Evolutionary conservation across 2,797 vertebrate genomes (phyloP), one percentile per base, ranked within the genome.

Genomic region (Epinephelus coioides): DNA sequence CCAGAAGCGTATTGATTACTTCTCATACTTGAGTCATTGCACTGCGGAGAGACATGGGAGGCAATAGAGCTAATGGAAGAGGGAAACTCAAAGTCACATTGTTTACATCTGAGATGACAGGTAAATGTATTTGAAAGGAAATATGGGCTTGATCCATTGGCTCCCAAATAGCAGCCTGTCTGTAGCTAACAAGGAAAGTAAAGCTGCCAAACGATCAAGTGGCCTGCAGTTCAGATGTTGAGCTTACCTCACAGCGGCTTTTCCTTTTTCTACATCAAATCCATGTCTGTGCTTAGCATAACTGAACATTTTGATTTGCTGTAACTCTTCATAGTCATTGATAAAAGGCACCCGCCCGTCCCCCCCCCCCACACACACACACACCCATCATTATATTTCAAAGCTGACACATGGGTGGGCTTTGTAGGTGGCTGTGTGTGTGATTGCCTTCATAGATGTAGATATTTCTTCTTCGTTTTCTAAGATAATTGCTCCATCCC

Each of bases 91-190:
- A 93, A 93, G 92, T 94, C 94, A 94, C 92, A 94, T 92, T 94
- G 94, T 94, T 94, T 94, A 93, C 93, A 94, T 93, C 89, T 78
- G 73, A 88, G 91, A 91, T 94, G 94, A 94, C 93, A 95, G 88
- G 91, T 89, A 89, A 93, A 93, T 94, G 90, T 91, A 91, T 94
- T 90, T 87, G 88, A 90, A 85, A 92, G 90, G 90, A 94, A 93
- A 93, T 93, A 93, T 86, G 79, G 81, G 68, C 78, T 81, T 88
- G 88, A 92, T 88, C 83, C 82, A 73, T 74, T 74, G 85, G 68
- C 84, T 91, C 56, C 78, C 73, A 83, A 88, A 91, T 86, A 86
- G 79, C 87, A 47, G 87, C 76, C 69, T 66, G 81, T 84, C 85
- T 89, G 78, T 55, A 79, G 66, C 85, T 86, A 92, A 93, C 88